A percentile compares a stretch with the other conserved stretches of the same genome.
Conservation (phyloP, 2,888 invertebrate genomes). For the Anodontia alba region DNA sequence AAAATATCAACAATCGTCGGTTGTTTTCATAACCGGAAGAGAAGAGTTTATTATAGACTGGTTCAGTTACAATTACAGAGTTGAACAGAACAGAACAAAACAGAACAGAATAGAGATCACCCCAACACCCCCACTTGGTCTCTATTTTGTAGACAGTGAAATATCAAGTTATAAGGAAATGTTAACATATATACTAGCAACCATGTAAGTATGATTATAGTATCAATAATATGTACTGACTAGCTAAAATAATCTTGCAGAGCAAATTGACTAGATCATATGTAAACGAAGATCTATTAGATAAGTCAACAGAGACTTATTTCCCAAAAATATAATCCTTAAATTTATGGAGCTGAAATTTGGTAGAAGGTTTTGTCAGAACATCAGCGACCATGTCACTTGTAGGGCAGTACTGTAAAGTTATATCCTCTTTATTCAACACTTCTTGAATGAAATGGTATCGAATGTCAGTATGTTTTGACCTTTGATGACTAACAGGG, state of each 20-base stretch:
- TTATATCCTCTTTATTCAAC: constrained; percentile 4
- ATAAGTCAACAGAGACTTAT: background rate
- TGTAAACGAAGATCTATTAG: background rate
- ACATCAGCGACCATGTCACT: constrained; percentile 5
- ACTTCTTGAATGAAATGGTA: background rate
- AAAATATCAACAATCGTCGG: too few species aligned
- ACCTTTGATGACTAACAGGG: background rate
- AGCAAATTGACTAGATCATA: background rate
- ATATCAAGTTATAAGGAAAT: background rate
- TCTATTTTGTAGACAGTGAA: background rate
- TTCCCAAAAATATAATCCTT: background rate
- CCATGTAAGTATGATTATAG: background rate
- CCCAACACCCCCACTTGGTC: background rate
- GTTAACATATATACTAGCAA: background rate
- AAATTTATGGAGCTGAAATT: background rate
- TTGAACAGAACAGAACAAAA: background rate
- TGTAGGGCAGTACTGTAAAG: background rate
- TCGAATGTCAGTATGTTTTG: constrained; percentile 1
- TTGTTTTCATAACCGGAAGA: too few species aligned
- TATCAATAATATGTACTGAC: background rate
- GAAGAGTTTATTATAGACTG: too few species aligned
- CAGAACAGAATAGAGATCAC: too few species aligned
- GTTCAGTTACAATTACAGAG: too few species aligned
- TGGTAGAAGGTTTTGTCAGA: background rate
- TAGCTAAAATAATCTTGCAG: background rate